A percentile compares a stretch with the other conserved stretches of the same genome.
Evolutionary conservation across 1,140 invertebrate genomes (phyloP).

Genomic region (Aradophagus sp.): DNA sequence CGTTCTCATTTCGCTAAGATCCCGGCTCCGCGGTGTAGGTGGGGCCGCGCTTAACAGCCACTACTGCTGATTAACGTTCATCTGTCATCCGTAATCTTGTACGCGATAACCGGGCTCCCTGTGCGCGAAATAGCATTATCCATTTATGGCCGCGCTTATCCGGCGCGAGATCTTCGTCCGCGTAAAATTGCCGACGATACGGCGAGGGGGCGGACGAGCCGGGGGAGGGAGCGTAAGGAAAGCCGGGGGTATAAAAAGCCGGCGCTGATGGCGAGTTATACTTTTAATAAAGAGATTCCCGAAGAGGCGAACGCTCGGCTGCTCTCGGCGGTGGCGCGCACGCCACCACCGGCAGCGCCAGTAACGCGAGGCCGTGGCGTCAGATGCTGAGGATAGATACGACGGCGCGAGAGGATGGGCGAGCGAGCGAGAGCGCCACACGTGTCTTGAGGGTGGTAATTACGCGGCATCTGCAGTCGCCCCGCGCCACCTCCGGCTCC

Average conservation of each 20-base stretch:
- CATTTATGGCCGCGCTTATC: constrained; percentile 20
- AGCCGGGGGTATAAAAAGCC: constrained; percentile 39
- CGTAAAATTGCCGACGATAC: constrained; percentile 10
- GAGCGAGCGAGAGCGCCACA: constrained; percentile 66
- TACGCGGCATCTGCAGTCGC: constrained; percentile 75
- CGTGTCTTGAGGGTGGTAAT: constrained; percentile 76
- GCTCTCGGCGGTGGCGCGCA: constrained; percentile 40
- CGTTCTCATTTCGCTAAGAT: constrained; percentile 44
- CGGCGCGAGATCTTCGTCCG: constrained; percentile 14
- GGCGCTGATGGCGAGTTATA: constrained; percentile 67
- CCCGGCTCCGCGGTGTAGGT: constrained; percentile 13
- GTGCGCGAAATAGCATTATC: constrained; percentile 15
- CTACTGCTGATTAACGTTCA: constrained; percentile 40
- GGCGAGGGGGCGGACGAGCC: background rate
- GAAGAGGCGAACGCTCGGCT: constrained; percentile 50
- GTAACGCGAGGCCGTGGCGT: constrained; percentile 52
- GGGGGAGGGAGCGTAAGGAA: constrained; percentile 14
- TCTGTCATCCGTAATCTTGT: constrained; percentile 42
- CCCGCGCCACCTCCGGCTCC: constrained; percentile 65
- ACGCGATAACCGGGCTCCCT: constrained; percentile 12
- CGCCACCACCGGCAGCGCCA: constrained; percentile 49
- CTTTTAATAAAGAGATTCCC: constrained; percentile 72
- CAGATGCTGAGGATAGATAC: constrained; percentile 56
- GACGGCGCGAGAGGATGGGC: constrained; percentile 62
- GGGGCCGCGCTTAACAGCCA: constrained; percentile 23